Base-by-base conservation (phyloP, 2,797 vertebrate genomes). In the Sebastes matsubarae region DNA sequence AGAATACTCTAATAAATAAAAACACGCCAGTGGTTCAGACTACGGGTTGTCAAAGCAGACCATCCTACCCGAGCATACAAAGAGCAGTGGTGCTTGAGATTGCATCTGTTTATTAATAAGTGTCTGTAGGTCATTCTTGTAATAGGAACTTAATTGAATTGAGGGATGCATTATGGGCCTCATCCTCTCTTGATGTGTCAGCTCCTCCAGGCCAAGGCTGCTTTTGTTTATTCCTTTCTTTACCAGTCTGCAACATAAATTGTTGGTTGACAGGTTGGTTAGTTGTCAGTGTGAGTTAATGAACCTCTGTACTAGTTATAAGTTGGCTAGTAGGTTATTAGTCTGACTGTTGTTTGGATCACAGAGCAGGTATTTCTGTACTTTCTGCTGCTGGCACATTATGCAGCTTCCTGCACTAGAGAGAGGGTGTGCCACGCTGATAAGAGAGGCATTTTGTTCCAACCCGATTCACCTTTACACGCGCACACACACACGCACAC, bases 401-500 rank as follows among this genome's bases (percentile, higher is more conserved):
- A 30, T 74, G 57, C 38, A 66, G 79, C 78, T 86, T 88, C 84
- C 87, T 87, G 81, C 16, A 3, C 7, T 4, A 11, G 63, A 5
- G 58, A 42, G 50, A 61, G 61, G 85, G 91, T 86, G 86, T 81
- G 82, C 12, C 59, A 0, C 7, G 2, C 85, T 85, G 92, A 92
- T 93, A 93, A 93, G 85, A 68, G 5, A 83, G 36, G 32, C 50
- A 68, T 85, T 87, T 75, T 36, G 75, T 81, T 83, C 65, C 16
- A 57, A 16, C 79, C 20, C 1, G 2, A 1, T 81, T 82, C 83
- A 88, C 89, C 91, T 87, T 77, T 75, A 60, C 14, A 25, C 79
- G 27, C 18, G 18, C 34, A 16, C n/a, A 36, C 57, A 16, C 63
- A 6, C 20, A 38, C 52, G 34, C 70, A 32, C 29, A 9, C 61